Evolutionary conservation across 2,797 vertebrate genomes (phyloP).

Genomic region (Pachyuromys duprasi): DNA sequence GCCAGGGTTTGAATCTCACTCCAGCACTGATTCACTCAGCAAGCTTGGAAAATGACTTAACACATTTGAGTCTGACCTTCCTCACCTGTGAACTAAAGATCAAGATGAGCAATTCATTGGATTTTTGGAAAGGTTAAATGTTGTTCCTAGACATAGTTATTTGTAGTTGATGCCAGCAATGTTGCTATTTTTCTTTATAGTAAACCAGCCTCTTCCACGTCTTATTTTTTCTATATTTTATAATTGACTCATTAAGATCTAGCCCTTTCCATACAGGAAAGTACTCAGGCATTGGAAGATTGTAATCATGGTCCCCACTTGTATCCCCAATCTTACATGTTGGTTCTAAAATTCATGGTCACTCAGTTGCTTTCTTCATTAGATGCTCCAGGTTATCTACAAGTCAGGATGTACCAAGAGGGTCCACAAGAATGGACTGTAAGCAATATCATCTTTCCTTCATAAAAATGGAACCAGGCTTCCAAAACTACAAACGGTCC

Average conservation of each 20-base stretch:
- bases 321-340: neutral
- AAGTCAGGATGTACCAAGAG: neutral
- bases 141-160: neutral
- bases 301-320: neutral
- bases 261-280: neutral
- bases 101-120: neutral
- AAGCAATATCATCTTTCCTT: accelerated
- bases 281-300: neutral
- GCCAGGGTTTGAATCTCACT: neutral
- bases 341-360: neutral
- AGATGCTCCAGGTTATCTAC: neutral
- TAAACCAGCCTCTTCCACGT: neutral
- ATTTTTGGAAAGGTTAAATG: neutral
- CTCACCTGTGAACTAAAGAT: neutral
- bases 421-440: neutral
- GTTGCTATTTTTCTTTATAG: neutral
- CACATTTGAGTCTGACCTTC: neutral
- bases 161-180: neutral
- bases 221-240: neutral
- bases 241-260: neutral
- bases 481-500: neutral
- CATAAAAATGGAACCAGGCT: accelerated
- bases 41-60: neutral
- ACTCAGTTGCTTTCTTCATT: neutral
- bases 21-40: neutral